phyloP scores from a whole-genome alignment of 2,797 vertebrate genomes.

The Simalia tracyae region DNA sequence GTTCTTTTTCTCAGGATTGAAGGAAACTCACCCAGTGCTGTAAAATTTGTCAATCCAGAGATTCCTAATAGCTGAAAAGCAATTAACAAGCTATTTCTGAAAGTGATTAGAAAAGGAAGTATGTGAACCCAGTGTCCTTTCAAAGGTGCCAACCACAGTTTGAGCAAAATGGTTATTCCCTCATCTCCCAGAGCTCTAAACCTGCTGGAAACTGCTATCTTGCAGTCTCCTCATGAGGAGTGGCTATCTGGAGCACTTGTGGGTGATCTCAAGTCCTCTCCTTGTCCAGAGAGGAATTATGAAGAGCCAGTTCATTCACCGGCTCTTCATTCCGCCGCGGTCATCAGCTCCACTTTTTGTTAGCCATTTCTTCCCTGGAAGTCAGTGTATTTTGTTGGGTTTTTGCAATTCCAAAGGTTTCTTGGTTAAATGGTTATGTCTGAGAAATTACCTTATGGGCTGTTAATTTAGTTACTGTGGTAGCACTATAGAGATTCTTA shows the following conservation, averaged over 20 bases:
- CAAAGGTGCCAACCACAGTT: neutral
- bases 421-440: slow-evolving; percentile 60
- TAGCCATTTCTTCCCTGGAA: neutral
- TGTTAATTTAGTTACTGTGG: slow-evolving; percentile 47
- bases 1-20: neutral
- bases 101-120: neutral
- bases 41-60: neutral
- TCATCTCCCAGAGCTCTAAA: neutral
- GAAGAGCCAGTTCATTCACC: neutral
- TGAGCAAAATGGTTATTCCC: neutral
- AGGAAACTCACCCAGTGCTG: neutral
- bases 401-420: slow-evolving; percentile 32
- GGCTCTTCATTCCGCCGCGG: neutral
- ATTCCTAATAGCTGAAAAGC: neutral
- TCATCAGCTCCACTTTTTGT: neutral
- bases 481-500: slow-evolving; percentile 53
- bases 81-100: neutral
- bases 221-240: neutral
- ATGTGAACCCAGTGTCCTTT: neutral
- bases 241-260: neutral
- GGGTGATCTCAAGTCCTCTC: neutral
- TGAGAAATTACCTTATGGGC: slow-evolving; percentile 57
- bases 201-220: neutral
- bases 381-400: slow-evolving; percentile 28
- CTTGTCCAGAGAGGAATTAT: neutral